phyloP scores from a whole-genome alignment of 1,140 invertebrate species.

The Littorina saxatilis region DNA sequence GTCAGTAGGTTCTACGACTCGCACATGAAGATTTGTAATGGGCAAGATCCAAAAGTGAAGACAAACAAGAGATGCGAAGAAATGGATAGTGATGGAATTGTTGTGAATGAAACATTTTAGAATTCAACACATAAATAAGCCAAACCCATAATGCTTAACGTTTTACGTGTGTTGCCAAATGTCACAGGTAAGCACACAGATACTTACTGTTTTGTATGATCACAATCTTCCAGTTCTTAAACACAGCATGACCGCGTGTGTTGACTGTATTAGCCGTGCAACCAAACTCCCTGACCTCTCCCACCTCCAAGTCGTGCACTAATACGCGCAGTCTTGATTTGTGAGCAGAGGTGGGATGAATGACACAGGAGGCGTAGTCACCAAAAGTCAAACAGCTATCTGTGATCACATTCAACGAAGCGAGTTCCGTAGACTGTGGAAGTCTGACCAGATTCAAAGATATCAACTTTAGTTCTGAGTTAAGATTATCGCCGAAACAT shows the following conservation, averaged over 20 bases:
- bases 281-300: conserved; percentile 23
- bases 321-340: conserved; percentile 7
- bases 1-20: too few species aligned
- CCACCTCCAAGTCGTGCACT: conserved; percentile 23
- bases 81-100: too few species aligned
- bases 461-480: background rate
- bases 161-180: too few species aligned
- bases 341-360: background rate
- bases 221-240: conserved; percentile 8
- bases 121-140: too few species aligned
- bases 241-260: background rate
- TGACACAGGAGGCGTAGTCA: conserved; percentile 3
- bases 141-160: too few species aligned
- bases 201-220: too few species aligned
- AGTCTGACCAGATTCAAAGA: conserved; percentile 1
- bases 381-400: background rate
- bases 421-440: background rate
- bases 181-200: background rate
- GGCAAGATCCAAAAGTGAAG: background rate
- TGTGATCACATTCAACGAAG: background rate
- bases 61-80: too few species aligned
- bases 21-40: too few species aligned
- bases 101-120: too few species aligned
- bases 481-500: background rate
- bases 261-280: conserved; percentile 15